A percentile compares a stretch with the other conserved stretches of the same genome.
These are phyloP conservation scores for Ditula angustiorana DNA, from an alignment of 2,888 invertebrate species.

Conservation along the genomic window DNA sequence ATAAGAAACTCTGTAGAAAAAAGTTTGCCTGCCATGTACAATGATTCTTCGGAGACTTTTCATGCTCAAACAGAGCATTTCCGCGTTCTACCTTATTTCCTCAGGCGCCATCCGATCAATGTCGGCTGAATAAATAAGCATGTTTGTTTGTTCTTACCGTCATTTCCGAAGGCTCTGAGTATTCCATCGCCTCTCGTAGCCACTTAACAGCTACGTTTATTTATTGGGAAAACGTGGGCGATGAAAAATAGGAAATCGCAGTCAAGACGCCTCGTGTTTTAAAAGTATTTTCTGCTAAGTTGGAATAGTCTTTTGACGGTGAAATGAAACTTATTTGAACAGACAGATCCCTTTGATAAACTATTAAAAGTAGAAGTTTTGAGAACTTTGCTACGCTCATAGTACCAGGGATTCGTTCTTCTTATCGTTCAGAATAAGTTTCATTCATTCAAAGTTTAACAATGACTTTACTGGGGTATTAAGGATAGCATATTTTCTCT, in stretches of 20 bases:
- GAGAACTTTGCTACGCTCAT: no score
- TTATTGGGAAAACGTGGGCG: not conserved
- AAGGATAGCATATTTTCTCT: no score
- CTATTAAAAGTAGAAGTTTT: no score
- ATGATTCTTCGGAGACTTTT: not conserved
- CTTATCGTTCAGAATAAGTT: no score
- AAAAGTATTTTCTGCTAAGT: not conserved
- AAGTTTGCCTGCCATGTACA: no score
- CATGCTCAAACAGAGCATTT: not conserved
- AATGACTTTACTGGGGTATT: no score
- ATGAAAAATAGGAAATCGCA: not conserved
- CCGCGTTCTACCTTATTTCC: not conserved
- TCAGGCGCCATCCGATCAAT: not conserved
- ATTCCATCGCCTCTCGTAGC: not conserved
- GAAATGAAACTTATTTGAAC: no score
- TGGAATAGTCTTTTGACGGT: not conserved
- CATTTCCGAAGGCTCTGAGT: not conserved
- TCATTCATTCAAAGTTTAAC: no score
- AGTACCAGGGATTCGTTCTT: no score
- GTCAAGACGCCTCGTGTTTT: not conserved
- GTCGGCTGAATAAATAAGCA: not conserved
- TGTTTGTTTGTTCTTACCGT: not conserved
- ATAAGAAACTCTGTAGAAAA: no score
- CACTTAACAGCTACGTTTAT: conserved; percentile 10
- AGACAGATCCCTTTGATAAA: no score